Conservation (phyloP, 1,140 invertebrate genomes). For the Capitella teleta region DNA sequence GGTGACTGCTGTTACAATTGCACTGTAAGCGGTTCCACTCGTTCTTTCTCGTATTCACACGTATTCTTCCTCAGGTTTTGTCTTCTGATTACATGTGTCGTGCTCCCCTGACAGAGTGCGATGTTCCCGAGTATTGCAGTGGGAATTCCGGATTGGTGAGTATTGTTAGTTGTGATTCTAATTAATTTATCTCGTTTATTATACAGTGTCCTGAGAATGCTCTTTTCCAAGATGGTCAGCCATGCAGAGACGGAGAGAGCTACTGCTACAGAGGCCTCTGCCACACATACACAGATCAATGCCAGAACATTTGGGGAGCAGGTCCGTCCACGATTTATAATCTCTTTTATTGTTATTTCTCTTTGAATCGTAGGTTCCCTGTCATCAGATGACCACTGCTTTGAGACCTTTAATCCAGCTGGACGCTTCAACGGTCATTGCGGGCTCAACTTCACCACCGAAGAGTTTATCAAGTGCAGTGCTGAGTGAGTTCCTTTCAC, state of each 20-base stretch:
- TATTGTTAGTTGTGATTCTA: no score
- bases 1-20: conserved; percentile 86
- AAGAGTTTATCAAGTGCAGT: conserved; percentile 4
- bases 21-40: conserved; percentile 52
- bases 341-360: not conserved
- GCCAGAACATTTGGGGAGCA: conserved; percentile 81
- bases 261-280: conserved; percentile 86
- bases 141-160: conserved; percentile 58
- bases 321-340: conserved; percentile 31
- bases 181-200: no score
- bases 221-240: conserved; percentile 79
- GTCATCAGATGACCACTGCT: conserved; percentile 5
- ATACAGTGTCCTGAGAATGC: conserved; percentile 72
- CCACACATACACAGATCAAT: conserved; percentile 74
- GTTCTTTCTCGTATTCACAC: not conserved
- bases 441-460: conserved; percentile 3
- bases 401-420: conserved; percentile 3
- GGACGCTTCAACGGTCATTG: conserved; percentile 9
- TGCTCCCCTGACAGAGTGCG: conserved; percentile 77
- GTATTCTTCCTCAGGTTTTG: conserved; percentile 51
- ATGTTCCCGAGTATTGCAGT: conserved; percentile 81
- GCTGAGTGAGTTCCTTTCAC: not conserved
- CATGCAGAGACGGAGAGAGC: conserved; percentile 58
- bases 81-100: conserved; percentile 67
- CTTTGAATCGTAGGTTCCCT: not conserved